phyloP scores from a whole-genome alignment of 2,113 vertebrate species.

The Suncus etruscus region DNA sequence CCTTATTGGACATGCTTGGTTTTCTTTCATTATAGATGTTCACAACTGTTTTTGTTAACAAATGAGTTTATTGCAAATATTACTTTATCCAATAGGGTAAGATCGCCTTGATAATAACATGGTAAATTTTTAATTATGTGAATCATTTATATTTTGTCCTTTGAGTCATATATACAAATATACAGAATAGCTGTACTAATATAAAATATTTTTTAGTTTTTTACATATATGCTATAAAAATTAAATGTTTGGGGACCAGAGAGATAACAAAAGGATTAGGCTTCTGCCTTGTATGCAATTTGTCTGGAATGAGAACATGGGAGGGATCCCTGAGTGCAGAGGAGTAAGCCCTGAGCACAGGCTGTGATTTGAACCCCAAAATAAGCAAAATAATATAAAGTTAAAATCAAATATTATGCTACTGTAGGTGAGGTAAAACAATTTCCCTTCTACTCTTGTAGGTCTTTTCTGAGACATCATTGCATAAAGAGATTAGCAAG shows the following conservation, averaged over 20 bases:
- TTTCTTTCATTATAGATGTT: not conserved
- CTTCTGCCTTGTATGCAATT: too few species aligned
- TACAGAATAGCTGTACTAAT: not conserved
- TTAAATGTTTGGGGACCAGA: not conserved
- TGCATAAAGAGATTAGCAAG: not conserved
- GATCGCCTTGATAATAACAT: not conserved
- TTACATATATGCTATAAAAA: constrained; percentile 1
- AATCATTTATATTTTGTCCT: not conserved
- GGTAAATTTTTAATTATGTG: constrained; percentile 28
- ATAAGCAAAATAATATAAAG: too few species aligned
- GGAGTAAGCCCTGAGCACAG: too few species aligned
- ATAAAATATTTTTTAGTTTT: not conserved
- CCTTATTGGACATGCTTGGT: too few species aligned
- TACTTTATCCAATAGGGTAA: not conserved
- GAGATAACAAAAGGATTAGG: too few species aligned
- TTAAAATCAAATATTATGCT: not conserved
- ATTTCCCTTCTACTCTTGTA: not conserved
- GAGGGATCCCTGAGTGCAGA: too few species aligned
- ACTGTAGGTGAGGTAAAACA: not conserved
- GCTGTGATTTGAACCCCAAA: too few species aligned
- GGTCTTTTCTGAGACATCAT: not conserved
- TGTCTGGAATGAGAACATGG: too few species aligned
- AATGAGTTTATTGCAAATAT: not conserved
- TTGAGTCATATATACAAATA: not conserved
- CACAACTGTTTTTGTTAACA: not conserved